Evolutionary conservation across 2,888 invertebrate genomes (phyloP).

Genomic region (Antitype chi): DNA sequence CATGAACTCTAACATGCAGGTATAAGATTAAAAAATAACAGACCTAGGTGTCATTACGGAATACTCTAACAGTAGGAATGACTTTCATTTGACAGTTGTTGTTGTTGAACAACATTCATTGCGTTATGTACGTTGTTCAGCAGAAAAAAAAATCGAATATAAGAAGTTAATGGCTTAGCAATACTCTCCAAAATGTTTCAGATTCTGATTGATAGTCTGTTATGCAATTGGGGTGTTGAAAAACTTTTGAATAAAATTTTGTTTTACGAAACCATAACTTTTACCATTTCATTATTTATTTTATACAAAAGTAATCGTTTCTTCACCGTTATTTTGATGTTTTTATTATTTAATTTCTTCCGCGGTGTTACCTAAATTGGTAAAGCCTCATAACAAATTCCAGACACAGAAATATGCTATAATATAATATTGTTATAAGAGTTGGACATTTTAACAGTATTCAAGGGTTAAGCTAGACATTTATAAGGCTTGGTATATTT

Average conservation of each 20-base stretch:
- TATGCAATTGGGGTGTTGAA: background rate
- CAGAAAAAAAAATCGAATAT: too few species aligned
- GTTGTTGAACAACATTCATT: too few species aligned
- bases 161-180: too few species aligned
- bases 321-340: slow-evolving; percentile 23
- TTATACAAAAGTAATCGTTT: slow-evolving; percentile 37
- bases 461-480: background rate
- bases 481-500: background rate
- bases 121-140: too few species aligned
- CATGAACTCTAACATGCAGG: background rate
- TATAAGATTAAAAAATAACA: background rate
- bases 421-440: background rate
- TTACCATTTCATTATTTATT: slow-evolving; percentile 22
- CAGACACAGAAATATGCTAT: background rate
- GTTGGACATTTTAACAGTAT: background rate
- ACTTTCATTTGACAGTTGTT: too few species aligned
- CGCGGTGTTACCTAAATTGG: slow-evolving; percentile 8
- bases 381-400: slow-evolving; percentile 26
- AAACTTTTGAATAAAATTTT: slow-evolving; percentile 10
- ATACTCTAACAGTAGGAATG: too few species aligned
- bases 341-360: slow-evolving; percentile 21
- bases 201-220: too few species aligned
- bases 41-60: too few species aligned
- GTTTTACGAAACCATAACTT: background rate
- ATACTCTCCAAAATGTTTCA: too few species aligned